A percentile compares a stretch with the other conserved stretches of the same genome.
Conservation (phyloP, 2,113 vertebrate genomes). For the Macrotus californicus region DNA sequence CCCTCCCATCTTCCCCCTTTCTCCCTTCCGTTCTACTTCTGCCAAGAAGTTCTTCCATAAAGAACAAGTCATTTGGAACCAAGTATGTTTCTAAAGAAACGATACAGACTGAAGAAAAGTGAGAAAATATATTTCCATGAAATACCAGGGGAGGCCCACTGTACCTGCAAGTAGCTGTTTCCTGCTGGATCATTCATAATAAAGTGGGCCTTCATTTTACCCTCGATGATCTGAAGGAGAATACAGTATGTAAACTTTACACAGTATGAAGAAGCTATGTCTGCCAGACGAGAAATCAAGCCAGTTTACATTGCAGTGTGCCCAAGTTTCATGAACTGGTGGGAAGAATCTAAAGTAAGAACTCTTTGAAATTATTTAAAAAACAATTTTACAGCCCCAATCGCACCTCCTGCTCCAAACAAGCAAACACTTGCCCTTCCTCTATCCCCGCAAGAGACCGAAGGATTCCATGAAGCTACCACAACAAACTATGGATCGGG, state of each 20-base stretch:
- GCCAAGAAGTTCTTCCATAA: background rate
- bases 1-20: background rate
- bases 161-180: slow-evolving; percentile 95
- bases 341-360: background rate
- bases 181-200: slow-evolving; percentile 93
- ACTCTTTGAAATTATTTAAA: background rate
- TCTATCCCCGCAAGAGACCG: background rate
- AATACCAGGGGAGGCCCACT: slow-evolving; percentile 44
- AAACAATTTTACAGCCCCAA: background rate
- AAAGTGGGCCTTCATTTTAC: slow-evolving; percentile 79
- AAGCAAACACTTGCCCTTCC: background rate
- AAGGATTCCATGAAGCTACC: background rate
- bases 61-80: background rate
- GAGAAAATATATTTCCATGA: background rate
- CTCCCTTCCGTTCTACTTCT: background rate
- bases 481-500: background rate
- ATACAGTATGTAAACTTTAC: background rate
- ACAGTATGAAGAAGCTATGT: background rate
- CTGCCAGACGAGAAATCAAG: background rate
- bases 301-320: background rate
- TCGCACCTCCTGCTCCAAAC: background rate
- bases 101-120: background rate
- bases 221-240: slow-evolving; percentile 80
- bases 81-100: background rate
- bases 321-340: background rate